Conservation (phyloP, 2,113 vertebrate genomes). For the Todiramphus saurophagus region DNA sequence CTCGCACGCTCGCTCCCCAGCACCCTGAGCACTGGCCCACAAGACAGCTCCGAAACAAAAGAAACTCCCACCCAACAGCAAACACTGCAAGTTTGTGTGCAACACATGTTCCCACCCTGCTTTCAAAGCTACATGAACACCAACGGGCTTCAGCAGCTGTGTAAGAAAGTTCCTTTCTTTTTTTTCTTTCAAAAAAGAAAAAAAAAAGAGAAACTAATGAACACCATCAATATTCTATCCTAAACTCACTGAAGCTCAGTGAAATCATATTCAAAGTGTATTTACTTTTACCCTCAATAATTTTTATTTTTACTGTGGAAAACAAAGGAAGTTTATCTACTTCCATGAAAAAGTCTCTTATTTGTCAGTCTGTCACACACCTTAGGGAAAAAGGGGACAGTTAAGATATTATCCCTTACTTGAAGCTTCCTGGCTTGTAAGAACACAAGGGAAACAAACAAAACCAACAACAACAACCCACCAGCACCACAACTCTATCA, state of each 20-base stretch:
- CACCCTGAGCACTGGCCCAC: background rate
- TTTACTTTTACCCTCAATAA: background rate
- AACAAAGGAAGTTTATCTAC: background rate
- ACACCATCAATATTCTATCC: background rate
- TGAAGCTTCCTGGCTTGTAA: background rate
- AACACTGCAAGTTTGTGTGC: background rate
- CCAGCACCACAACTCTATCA: background rate
- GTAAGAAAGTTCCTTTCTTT: no score
- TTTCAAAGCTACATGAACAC: background rate
- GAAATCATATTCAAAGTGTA: background rate
- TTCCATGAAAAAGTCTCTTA: background rate
- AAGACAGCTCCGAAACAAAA: background rate
- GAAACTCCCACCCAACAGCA: background rate
- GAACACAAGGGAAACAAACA: background rate
- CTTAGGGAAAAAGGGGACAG: background rate
- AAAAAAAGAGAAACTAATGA: background rate
- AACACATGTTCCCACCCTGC: background rate
- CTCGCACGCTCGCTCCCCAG: background rate
- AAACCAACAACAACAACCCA: background rate
- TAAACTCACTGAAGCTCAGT: background rate
- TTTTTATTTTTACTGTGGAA: background rate
- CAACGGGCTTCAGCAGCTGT: fast-evolving
- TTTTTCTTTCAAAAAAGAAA: no score
- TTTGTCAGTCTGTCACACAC: background rate
- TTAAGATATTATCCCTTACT: background rate